Conservation (phyloP, 2,113 vertebrate species). For the Solea senegalensis region DNA sequence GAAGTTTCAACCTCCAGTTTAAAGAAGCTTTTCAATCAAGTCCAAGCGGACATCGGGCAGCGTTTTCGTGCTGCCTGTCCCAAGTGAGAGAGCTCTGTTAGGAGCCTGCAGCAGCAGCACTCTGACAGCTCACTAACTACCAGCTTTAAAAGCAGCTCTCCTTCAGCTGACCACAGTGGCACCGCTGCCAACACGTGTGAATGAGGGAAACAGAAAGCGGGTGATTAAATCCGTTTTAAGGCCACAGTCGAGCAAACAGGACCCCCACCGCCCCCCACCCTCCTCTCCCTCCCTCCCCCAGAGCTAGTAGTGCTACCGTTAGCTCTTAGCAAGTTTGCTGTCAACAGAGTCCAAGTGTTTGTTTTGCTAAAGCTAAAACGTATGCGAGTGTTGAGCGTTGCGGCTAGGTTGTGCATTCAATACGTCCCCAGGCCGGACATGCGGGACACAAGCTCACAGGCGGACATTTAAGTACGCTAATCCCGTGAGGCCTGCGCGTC, state of each 20-base stretch:
- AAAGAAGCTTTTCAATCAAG: slow-evolving; percentile 1
- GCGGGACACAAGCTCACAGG: slow-evolving; percentile 37
- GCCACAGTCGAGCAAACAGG: slow-evolving; percentile 32
- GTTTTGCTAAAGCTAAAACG: slow-evolving; percentile 2
- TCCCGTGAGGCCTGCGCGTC: slow-evolving; percentile 71
- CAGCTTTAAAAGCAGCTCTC: neutral
- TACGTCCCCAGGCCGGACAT: neutral
- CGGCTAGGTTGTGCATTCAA: neutral
- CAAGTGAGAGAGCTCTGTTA: neutral
- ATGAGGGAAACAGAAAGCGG: neutral
- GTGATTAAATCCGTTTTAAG: slow-evolving; percentile 59
- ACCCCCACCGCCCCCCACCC: slow-evolving; percentile 6
- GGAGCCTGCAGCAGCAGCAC: slow-evolving; percentile 33
- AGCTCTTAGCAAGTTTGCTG: slow-evolving; percentile 57
- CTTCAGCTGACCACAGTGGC: neutral
- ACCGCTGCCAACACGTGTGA: too few species aligned
- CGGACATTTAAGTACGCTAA: slow-evolving; percentile 59
- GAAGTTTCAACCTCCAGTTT: slow-evolving; percentile 10
- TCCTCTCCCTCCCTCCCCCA: slow-evolving; percentile 4
- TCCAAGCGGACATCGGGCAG: slow-evolving; percentile 10
- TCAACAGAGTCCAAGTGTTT: slow-evolving; percentile 22
- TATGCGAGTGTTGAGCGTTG: neutral
- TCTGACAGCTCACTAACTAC: slow-evolving; percentile 14
- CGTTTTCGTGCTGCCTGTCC: slow-evolving; percentile 13
- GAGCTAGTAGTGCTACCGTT: slow-evolving; percentile 49